phyloP scores from a whole-genome alignment of 2,888 invertebrate genomes.

The Metacarcinus magister region DNA sequence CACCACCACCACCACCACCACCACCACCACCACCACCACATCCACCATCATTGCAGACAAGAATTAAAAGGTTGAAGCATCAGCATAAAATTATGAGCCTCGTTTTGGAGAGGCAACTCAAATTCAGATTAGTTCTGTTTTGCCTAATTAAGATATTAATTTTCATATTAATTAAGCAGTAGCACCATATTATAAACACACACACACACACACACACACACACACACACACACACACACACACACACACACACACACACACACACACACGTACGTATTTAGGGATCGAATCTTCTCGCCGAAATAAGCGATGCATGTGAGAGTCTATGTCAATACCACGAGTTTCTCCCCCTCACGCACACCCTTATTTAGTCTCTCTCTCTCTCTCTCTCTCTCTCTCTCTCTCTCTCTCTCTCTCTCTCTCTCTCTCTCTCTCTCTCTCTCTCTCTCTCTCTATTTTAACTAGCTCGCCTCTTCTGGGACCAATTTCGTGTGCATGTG shows the following conservation, averaged over 20 bases:
- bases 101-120: background rate
- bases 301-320: background rate
- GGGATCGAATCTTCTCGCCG: background rate
- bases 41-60: too few species aligned
- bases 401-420: background rate
- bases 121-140: too few species aligned
- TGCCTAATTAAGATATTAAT: too few species aligned
- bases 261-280: background rate
- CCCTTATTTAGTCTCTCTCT: slow-evolving; percentile 3
- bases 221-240: slow-evolving; percentile 9
- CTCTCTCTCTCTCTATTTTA: background rate
- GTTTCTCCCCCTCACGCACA: background rate
- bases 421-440: slow-evolving; percentile 27
- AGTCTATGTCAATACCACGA: background rate
- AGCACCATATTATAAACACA: too few species aligned
- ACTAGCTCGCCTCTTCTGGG: too few species aligned
- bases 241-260: slow-evolving; percentile 26
- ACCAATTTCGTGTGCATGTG: background rate
- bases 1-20: too few species aligned
- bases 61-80: too few species aligned
- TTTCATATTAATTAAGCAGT: too few species aligned
- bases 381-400: slow-evolving; percentile 10
- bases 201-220: too few species aligned
- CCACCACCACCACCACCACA: too few species aligned
- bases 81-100: too few species aligned